Evolutionary conservation across 2,113 vertebrate genomes (phyloP), one percentile per base, ranked within the genome.

Genomic region (Pangasianodon gigas): DNA sequence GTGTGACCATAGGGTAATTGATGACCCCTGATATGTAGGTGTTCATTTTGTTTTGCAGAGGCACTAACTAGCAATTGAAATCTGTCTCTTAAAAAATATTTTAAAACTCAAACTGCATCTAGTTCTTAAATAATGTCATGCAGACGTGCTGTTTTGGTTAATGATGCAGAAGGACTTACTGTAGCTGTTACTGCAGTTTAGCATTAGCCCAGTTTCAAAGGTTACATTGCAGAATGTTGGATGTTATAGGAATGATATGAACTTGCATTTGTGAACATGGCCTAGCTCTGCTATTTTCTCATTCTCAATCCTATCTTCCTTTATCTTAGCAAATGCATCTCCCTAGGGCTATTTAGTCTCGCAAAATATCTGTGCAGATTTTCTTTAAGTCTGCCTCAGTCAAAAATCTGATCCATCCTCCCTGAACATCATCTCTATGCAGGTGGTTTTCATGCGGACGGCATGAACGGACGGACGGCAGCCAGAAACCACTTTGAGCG

Each of bases 321-420:
- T 71, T 2, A 46, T 62, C 62, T 44, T 51, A 26, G 6, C 60
- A 88, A 26, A 44, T 54, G 32, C 21, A 56, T 69, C 79, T 71
- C 60, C 65, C 21, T 7, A 54, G 58, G 62, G n/a, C 46, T 88
- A 21, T 44, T 82, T 18, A 37, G 26, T 32, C 65, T n/a, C 9
- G 29, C 51, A 74, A 84, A 65, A n/a, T 54, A 71, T 67, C 87
- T 46, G 32, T 44, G 46, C n/a, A 83, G 6, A 51, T 81, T n/a
- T 32, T 83, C 14, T 54, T 69, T 18, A 75, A 75, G 85, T 75
- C 52, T 87, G 52, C 32, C 26, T 44, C 87, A 71, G 71, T 83
- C 79, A 54, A 37, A 58, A 74, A 89, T 84, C 26, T 69, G 0
- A 89, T 89, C 80, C 80, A 58, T 89, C 65, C 51, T 58, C 82